Evolutionary conservation across 1,140 invertebrate genomes (phyloP).

Genomic region (Drosophila pseudoobscura): DNA sequence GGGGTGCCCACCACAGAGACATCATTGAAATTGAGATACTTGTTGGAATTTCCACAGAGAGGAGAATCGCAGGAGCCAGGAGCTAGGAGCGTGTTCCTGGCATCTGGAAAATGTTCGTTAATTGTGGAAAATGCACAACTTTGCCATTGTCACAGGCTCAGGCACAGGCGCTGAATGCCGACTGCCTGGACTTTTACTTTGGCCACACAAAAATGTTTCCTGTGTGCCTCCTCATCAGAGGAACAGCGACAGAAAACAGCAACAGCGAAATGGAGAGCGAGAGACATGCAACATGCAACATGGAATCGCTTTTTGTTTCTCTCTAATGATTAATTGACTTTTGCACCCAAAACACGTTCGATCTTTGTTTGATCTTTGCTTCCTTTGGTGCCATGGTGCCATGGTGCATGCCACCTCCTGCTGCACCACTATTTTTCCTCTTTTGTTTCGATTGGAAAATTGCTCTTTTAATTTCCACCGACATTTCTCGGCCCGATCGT

Average conservation of each 20-base stretch:
- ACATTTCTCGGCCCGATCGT: slow-evolving; percentile 36
- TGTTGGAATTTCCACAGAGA: slow-evolving; percentile 51
- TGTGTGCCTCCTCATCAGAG: slow-evolving; percentile 29
- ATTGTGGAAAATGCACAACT: slow-evolving; percentile 62
- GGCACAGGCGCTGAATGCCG: too few species aligned
- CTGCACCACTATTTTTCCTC: slow-evolving; percentile 18
- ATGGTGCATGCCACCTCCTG: slow-evolving; percentile 4
- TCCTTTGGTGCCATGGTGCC: slow-evolving; percentile 27
- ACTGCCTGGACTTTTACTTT: slow-evolving; percentile 60
- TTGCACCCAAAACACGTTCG: slow-evolving; percentile 75
- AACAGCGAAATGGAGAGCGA: slow-evolving; percentile 4
- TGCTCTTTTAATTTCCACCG: slow-evolving; percentile 52
- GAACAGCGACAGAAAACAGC: not conserved
- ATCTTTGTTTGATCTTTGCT: slow-evolving; percentile 63
- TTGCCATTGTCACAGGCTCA: slow-evolving; percentile 55
- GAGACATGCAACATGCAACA: slow-evolving; percentile 43
- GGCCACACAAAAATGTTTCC: slow-evolving; percentile 27
- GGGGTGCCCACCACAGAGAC: not conserved
- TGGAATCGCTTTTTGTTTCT: slow-evolving; percentile 54
- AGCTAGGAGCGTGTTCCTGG: slow-evolving; percentile 41
- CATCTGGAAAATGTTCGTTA: slow-evolving; percentile 65
- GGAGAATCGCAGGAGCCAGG: slow-evolving; percentile 18
- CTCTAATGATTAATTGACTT: slow-evolving; percentile 79
- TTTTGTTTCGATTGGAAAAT: slow-evolving; percentile 49
- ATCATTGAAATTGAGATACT: slow-evolving; percentile 37